Evolutionary conservation across 2,888 invertebrate species (phyloP), one percentile per base, ranked within the genome.

Genomic region (Drosophila stalkeri): DNA sequence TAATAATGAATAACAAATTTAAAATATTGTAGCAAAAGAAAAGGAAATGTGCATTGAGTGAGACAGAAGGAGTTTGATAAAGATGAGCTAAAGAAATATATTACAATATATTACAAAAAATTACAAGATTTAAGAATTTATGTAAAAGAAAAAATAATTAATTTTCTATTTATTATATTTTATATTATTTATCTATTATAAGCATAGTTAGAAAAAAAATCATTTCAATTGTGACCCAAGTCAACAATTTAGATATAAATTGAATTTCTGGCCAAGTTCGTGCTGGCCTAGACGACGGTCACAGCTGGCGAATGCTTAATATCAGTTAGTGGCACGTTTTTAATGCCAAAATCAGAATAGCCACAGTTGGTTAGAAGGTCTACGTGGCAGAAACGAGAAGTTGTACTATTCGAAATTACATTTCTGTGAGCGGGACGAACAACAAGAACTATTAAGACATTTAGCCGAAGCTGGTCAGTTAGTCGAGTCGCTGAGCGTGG

Each of bases 231-330:
- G 27, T 3, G 27, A 27, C 27, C 6, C 27, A 27, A 31, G 31
- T 33, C 23, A 49, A 18, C 31, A 12, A 49, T n/a, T 49, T n/a
- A 41, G 14, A 14, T 6, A 18, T 31, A 41, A 55, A 39, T 56
- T 39, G 8, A 31, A 31, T 35, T 35, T 20, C n/a, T 41, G 39
- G 23, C 11, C 55, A 1, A 37, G 33, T 11, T 39, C 9, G 11
- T 54, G 60, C 54, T 56, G 33, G 49, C 27, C 27, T 0, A 27
- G 27, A 6, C 6, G 27, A 27, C 62, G 69, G 51, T 51, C 68
- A 65, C 80, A 85, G 65, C 69, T 81, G 88, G 74, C 77, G 72
- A 59, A 78, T 72, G 61, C 68, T 78, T 74, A 87, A 82, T 87
- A 82, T 62, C 23, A 31, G 64, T 55, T 59, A 63, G 69, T 72